Base-by-base conservation (phyloP, 2,888 invertebrate genomes). In the Stenichneumon culpator region DNA sequence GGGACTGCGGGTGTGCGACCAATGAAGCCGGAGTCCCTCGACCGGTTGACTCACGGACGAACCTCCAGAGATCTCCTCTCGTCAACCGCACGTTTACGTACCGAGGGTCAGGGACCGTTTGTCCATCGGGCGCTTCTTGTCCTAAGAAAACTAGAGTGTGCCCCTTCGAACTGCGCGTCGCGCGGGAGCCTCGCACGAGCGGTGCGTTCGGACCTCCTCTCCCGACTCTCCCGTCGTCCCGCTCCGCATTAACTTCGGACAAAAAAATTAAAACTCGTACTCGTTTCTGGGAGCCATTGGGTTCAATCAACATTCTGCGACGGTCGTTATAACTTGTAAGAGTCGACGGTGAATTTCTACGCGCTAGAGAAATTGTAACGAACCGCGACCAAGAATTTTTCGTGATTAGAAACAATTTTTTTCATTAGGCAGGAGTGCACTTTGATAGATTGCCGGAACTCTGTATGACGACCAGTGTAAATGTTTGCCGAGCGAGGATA, bases 41-140 rank as follows among this genome's bases (percentile, higher is more conserved):
- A 78, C 77, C 77, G 77, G 77, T 68, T 68, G 68, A 78, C 44
- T 44, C 44, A 4, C 36, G 39, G 39, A 57, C 68, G 77, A 68
- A 57, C 54, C 19, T 32, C 52, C 11, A 36, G 67, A 79, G 50
- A 44, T 44, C 44, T 44, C 5, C 44, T 44, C 44, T 44, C 65
- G 72, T 16, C 22, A 25, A 65, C 82, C 72, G 70, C 82, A 72
- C 72, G 77, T 82, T 82, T 72, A 70, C 72, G 57, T 63, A 63
- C 54, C 82, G 78, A 82, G 82, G 77, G 82, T 82, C 77, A 82
- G 82, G 82, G 78, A 82, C 82, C 82, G 82, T 72, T 77, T 52
- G 82, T 65, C 32, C 69, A 63, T 54, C 32, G 19, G n/a, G 52
- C 25, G n/a, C 67, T 77, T 67, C 67, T 77, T 67, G 22, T 67